Conservation (phyloP, 2,888 invertebrate genomes). For the Dyspetes luteomarginatus region DNA sequence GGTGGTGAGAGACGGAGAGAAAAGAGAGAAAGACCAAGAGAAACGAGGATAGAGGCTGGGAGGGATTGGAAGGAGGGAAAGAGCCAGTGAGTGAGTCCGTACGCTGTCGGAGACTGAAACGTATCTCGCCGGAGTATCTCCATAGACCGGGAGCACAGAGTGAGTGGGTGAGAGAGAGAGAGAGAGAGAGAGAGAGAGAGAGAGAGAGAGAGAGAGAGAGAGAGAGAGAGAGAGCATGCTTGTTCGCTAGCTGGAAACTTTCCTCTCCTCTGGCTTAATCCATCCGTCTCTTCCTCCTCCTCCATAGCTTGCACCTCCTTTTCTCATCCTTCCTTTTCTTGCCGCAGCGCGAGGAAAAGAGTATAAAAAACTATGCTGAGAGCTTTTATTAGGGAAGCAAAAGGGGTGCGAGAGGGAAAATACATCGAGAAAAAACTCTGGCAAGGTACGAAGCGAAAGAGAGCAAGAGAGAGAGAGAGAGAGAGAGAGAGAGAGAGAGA, state of each 20-base stretch:
- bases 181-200: conserved; percentile 49
- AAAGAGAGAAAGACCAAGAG: conserved; percentile 21
- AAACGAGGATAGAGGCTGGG: conserved; percentile 21
- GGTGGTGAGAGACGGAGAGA: conserved; percentile 15
- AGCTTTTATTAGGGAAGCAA: conserved; percentile 29
- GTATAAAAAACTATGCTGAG: conserved; percentile 34
- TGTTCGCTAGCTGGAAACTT: conserved; percentile 69
- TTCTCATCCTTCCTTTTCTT: conserved; percentile 28
- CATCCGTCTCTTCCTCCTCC: conserved; percentile 68
- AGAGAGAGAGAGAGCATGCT: conserved; percentile 67
- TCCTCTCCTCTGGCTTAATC: conserved; percentile 71
- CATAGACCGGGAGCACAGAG: conserved; percentile 77
- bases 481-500: conserved; percentile 8
- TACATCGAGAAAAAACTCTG: conserved; percentile 27
- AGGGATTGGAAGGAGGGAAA: conserved; percentile 29
- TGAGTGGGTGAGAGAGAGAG: conserved; percentile 56
- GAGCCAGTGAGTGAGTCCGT: conserved; percentile 56
- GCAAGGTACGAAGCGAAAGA: no score
- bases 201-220: conserved; percentile 60
- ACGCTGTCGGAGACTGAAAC: conserved; percentile 76
- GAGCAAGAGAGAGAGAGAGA: no score
- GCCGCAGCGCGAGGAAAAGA: conserved; percentile 28
- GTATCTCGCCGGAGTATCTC: conserved; percentile 82
- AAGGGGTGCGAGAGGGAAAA: conserved; percentile 11
- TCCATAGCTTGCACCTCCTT: conserved; percentile 18